Base-by-base conservation (phyloP, 2,888 invertebrate genomes). In the Acrocera orbiculus region DNA sequence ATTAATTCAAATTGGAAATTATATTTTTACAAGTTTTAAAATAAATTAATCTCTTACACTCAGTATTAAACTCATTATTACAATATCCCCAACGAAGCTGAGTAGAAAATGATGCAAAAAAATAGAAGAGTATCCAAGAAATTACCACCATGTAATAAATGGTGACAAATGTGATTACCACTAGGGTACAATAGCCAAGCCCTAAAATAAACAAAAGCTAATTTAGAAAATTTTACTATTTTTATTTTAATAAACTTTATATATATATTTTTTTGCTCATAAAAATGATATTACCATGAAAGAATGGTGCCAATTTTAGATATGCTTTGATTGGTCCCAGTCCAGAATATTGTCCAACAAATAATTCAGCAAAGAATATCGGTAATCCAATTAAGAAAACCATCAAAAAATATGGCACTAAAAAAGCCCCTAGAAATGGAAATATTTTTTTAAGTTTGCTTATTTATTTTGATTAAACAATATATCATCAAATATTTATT, bases 141-240 rank as follows among this genome's bases (percentile, higher is more conserved):
- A 81, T 76, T 40, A 82, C 76, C 23, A 81, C 70, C 73, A 80
- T 82, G 58, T 81, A 82, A 53, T 81, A 82, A 43, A 80, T 67
- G 13, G 73, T 73, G 32, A 80, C 71, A 26, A 78, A 60, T n/a
- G 66, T 65, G 24, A 82, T 75, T 16, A 79, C 73, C 23, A 76
- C 65, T 40, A 80, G 58, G 1, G 76, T 76, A 43, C 73, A 73
- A 47, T 73, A 70, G 2, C 76, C 76, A 2, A 76, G 55, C 2
- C 73, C 73, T 45, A 58, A 61, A 49, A 69, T 69, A 46, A 63
- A n/a, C n/a, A n/a, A n/a, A n/a, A n/a, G n/a, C n/a, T n/a, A n/a
- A n/a, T n/a, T n/a, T n/a, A n/a, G n/a, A n/a, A n/a, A n/a, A n/a
- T n/a, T n/a, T n/a, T n/a, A n/a, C n/a, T n/a, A n/a, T n/a, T n/a